Base-by-base conservation (phyloP, 1,140 invertebrate species). In the Mylabris phalerata region DNA sequence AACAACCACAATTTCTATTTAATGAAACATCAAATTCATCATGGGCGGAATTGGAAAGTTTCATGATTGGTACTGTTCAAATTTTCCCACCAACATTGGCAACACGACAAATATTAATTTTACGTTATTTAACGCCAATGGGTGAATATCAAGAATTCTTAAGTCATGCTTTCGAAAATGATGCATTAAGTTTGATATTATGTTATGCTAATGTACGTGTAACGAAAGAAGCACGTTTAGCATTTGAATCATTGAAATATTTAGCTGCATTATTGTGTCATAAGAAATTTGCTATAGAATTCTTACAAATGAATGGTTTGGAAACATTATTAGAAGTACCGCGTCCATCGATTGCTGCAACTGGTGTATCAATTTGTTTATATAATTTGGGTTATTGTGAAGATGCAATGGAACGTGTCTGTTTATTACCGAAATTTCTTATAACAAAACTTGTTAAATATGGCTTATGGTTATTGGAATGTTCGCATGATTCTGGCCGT, bases 141-240 rank as follows among this genome's bases (percentile, higher is more conserved):
- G 95, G 94, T 19, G 95, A 98, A 71, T 98, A 98, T 75, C 95
- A 98, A 77, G 95, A 98, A 83, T 89, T 95, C 69, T 80, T 98
- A 6, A 86, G 87, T 55, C 87, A 92, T 71, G 89, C 94, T 13
- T 95, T 97, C 75, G 94, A 95, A 70, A 85, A 94, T 42, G 63
- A 65, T 74, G 90, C 93, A 0, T 76, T 98, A 39, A 86, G 90
- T 26, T 77, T 98, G 9, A 93, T 98, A 47, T 79, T 96, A 11
- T 87, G 87, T 43, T 96, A 95, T 69, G 87, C 96, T n/a, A 90
- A 96, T 70, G 81, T 95, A 9, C 80, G 87, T 4, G 88, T 93
- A 73, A 92, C 90, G 0, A 84, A 85, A 60, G 92, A 98, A 77
- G 90, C 95, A 9, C 78, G 95, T 38, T 77, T 98, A 3, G 93